Conservation (phyloP, 2,113 vertebrate species). For the Tenebrosternarchus preto region DNA sequence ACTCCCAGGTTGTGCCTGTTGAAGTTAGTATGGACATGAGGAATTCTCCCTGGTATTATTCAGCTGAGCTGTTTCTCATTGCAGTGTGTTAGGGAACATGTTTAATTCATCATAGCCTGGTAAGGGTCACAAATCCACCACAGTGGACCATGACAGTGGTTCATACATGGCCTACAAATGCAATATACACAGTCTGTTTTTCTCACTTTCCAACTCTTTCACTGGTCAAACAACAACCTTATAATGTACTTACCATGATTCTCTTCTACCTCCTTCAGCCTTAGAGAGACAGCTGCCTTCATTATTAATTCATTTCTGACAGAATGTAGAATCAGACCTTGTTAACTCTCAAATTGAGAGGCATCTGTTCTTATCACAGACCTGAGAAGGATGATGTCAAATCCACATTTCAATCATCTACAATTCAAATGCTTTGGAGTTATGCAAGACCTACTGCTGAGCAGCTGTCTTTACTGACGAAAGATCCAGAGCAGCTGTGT, state of each 20-base stretch:
- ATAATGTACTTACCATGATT: background rate
- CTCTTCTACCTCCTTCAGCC: background rate
- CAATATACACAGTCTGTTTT: background rate
- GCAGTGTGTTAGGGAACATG: background rate
- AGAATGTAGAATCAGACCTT: background rate
- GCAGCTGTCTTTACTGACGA: too few species aligned
- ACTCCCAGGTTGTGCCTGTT: background rate
- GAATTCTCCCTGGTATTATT: background rate
- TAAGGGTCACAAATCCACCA: background rate
- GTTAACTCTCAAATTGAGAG: background rate
- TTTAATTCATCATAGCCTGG: constrained; percentile 11
- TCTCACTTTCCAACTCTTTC: background rate
- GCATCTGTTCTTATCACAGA: background rate
- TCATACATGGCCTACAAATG: background rate
- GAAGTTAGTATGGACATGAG: background rate
- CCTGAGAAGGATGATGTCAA: background rate
- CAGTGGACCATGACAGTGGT: background rate
- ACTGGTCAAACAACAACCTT: background rate
- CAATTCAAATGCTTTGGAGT: too few species aligned
- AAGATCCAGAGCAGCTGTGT: too few species aligned
- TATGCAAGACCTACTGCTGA: too few species aligned
- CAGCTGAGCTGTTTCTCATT: background rate
- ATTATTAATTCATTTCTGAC: background rate
- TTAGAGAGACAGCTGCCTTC: background rate
- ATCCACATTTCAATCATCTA: background rate